Percentiles rank a stretch among this genome's conserved stretches.
phyloP scores from a whole-genome alignment of 2,888 invertebrate genomes.

The Gortyna flavago region DNA sequence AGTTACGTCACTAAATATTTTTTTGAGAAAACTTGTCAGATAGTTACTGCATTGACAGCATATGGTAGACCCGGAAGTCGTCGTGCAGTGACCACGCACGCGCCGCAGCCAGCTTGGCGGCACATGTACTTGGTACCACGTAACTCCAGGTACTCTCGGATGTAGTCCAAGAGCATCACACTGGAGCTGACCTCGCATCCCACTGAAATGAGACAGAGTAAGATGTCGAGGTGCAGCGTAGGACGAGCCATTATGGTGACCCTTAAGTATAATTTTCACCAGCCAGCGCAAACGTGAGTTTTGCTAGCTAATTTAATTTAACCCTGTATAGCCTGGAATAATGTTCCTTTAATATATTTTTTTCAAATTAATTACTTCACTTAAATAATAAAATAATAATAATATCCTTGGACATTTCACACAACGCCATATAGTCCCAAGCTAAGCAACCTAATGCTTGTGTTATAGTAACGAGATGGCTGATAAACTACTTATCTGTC shows the following conservation, averaged over 20 bases:
- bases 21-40: not conserved
- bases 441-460: no score
- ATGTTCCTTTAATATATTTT: no score
- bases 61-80: conserved; percentile 73
- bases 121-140: conserved; percentile 93
- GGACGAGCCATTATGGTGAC: not conserved
- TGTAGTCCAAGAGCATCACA: conserved; percentile 88
- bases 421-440: no score
- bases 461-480: no score
- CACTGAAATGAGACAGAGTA: conserved; percentile 32
- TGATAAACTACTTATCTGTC: no score
- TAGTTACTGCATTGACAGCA: conserved; percentile 91
- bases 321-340: no score
- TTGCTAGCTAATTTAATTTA: no score
- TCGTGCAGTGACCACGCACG: conserved; percentile 88
- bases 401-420: no score
- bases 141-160: conserved; percentile 88
- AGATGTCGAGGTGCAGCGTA: not conserved
- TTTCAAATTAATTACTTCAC: no score
- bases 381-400: no score
- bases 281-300: not conserved
- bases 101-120: conserved; percentile 92
- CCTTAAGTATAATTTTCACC: not conserved
- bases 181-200: conserved; percentile 52
- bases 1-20: not conserved